Evolutionary conservation across 2,797 vertebrate genomes (phyloP).

Genomic region (Phrynocephalus forsythii): DNA sequence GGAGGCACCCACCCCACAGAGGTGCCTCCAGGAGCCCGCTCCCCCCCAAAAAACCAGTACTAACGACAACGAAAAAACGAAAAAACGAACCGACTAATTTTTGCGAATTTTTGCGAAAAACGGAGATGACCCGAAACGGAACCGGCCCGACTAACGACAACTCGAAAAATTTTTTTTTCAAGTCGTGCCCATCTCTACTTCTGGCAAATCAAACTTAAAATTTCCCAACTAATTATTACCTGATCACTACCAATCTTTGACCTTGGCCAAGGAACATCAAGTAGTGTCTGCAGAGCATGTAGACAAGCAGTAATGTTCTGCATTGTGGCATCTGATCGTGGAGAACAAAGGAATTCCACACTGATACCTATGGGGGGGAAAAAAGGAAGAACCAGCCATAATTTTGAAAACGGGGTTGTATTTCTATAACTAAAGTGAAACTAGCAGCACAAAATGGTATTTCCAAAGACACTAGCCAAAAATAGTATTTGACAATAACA

Average conservation of each 20-base stretch:
- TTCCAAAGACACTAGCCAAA: conserved; percentile 14
- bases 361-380: conserved; percentile 83
- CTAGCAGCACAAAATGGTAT: not conserved
- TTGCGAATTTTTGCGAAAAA: too few species aligned
- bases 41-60: too few species aligned
- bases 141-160: too few species aligned
- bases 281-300: conserved; percentile 84
- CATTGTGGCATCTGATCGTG: conserved; percentile 87
- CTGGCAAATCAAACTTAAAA: not conserved
- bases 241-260: conserved; percentile 92
- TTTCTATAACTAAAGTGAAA: conserved; percentile 4
- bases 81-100: too few species aligned
- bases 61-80: too few species aligned
- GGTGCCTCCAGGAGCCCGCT: too few species aligned
- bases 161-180: too few species aligned
- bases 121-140: too few species aligned
- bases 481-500: not conserved
- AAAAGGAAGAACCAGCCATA: conserved; percentile 23
- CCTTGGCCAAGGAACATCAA: conserved; percentile 88
- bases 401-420: not conserved
- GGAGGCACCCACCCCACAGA: too few species aligned
- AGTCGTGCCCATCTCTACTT: too few species aligned
- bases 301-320: conserved; percentile 91
- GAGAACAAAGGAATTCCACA: conserved; percentile 93
- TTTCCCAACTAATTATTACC: conserved; percentile 76